Percentiles rank a stretch among this genome's conserved stretches.
These are phyloP conservation scores for Adelosebastes latens DNA, from an alignment of 2,797 vertebrate genomes.

Conservation along the genomic window DNA sequence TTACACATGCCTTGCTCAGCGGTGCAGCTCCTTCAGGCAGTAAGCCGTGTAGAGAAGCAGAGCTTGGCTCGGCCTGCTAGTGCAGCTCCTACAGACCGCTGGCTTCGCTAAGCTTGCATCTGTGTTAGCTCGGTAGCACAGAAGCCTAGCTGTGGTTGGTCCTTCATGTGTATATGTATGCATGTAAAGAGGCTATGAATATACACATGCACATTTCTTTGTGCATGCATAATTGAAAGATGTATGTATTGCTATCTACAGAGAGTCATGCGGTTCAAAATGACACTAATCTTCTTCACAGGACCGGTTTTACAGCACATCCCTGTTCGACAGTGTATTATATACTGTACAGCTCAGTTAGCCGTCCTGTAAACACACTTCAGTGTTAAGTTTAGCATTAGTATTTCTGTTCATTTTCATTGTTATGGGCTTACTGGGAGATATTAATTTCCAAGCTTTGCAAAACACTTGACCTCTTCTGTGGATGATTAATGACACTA, in stretches of 20 bases:
- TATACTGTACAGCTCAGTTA: not conserved
- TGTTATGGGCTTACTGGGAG: not conserved
- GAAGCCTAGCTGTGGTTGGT: not conserved
- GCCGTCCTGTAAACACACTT: not conserved
- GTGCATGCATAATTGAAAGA: not conserved
- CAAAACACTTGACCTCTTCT: not conserved
- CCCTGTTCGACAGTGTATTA: not conserved
- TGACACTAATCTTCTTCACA: not conserved
- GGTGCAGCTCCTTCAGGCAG: not conserved
- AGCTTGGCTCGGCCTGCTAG: conserved; percentile 14
- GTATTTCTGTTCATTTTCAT: not conserved
- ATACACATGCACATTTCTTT: not conserved
- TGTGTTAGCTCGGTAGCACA: not conserved
- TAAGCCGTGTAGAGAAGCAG: not conserved
- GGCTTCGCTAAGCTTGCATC: not conserved
- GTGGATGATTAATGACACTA: not conserved
- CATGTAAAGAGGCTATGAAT: not conserved
- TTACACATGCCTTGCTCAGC: conserved; percentile 4
- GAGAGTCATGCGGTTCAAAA: not conserved
- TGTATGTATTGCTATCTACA: conserved; percentile 9
- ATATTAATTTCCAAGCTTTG: not conserved
- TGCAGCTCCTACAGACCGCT: not conserved
- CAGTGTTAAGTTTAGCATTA: not conserved
- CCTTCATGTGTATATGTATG: not conserved
- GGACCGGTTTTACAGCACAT: not conserved